Conservation (phyloP, 2,113 vertebrate species). For the Vidua macroura region DNA sequence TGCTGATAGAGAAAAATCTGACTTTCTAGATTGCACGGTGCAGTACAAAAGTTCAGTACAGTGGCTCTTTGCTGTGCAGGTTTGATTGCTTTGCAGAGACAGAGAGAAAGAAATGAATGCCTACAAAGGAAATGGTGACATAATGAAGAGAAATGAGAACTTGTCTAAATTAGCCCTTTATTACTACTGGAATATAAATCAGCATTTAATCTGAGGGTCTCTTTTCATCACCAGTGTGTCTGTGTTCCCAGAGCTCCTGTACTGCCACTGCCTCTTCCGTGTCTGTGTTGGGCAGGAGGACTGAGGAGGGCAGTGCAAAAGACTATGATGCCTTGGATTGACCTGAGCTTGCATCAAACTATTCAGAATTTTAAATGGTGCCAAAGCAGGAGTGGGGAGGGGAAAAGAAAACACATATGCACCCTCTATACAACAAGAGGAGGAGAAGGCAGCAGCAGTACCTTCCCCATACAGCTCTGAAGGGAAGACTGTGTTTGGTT, state of each 20-base stretch:
- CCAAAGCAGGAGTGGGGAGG: not conserved
- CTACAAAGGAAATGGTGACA: not conserved
- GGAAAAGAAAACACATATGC: not conserved
- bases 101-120: not conserved
- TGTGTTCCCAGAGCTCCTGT: not conserved
- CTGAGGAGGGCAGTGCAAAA: not conserved
- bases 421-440: not conserved
- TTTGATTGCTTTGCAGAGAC: not conserved
- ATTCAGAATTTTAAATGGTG: not conserved
- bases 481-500: not conserved
- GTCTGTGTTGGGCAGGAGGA: not conserved
- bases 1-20: not conserved
- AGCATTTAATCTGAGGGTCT: not conserved
- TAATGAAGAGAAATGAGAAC: not conserved
- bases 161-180: not conserved
- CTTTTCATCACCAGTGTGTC: not conserved
- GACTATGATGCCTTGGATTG: not conserved
- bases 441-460: not conserved
- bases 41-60: not conserved
- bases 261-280: accelerated
- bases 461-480: not conserved
- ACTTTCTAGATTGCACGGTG: not conserved
- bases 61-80: not conserved
- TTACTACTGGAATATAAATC: not conserved
- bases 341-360: not conserved